These are phyloP conservation scores for Anguilla rostrata DNA, from an alignment of 2,113 vertebrate species.

Conservation along the genomic window DNA sequence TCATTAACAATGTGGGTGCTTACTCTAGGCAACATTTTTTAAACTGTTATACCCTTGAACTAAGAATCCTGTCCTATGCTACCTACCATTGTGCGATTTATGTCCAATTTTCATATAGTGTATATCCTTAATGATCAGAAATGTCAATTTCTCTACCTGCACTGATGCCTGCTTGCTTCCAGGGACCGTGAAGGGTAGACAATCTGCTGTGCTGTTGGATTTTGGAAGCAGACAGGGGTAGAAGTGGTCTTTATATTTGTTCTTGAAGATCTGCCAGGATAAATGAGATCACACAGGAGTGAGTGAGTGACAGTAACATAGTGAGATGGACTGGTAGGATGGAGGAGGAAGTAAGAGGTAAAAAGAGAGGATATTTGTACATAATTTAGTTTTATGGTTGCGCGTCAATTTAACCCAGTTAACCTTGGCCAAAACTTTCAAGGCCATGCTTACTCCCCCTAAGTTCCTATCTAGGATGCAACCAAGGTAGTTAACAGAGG, in stretches of 20 bases:
- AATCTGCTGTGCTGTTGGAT: constrained; percentile 65
- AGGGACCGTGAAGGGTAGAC: constrained; percentile 67
- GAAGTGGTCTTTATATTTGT: constrained; percentile 76
- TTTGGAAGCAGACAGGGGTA: constrained; percentile 85
- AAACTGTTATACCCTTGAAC: background rate
- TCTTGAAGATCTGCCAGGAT: constrained; percentile 75
- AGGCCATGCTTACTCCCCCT: too few species aligned
- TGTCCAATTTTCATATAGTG: too few species aligned
- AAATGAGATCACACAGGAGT: background rate
- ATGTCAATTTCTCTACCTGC: constrained; percentile 66
- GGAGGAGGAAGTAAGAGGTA: background rate
- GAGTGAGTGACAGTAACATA: background rate
- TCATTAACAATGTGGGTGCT: background rate
- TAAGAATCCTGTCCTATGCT: too few species aligned
- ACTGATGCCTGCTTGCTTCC: constrained; percentile 68
- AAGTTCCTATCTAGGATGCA: too few species aligned
- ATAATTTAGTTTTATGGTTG: background rate
- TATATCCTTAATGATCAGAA: too few species aligned
- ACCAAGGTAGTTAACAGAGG: too few species aligned
- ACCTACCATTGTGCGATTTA: too few species aligned
- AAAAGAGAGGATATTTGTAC: background rate
- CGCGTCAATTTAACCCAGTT: background rate
- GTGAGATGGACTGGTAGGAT: background rate
- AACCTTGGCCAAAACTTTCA: too few species aligned
- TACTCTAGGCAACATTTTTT: too few species aligned